A percentile compares a stretch with the other conserved stretches of the same genome.
Evolutionary conservation across 2,888 invertebrate genomes (phyloP).

Genomic region (Drosophila buzzatii): DNA sequence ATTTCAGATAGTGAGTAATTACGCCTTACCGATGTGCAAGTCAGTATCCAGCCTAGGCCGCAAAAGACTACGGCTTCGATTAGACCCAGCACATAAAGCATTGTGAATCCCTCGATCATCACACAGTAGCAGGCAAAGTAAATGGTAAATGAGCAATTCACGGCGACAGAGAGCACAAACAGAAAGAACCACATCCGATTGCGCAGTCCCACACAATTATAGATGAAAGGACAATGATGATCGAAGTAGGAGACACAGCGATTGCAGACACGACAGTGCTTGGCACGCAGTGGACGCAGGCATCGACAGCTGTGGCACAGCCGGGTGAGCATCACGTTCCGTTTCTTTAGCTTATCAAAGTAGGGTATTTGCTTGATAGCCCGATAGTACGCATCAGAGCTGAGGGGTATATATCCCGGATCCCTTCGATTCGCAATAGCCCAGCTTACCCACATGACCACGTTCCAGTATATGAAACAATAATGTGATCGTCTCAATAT

Average conservation of each 20-base stretch:
- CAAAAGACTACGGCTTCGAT: slow-evolving; percentile 94
- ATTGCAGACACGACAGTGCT: slow-evolving; percentile 96
- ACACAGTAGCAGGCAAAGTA: slow-evolving; percentile 95
- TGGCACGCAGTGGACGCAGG: slow-evolving; percentile 93
- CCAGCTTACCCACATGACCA: slow-evolving; percentile 97
- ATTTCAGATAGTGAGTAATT: not conserved
- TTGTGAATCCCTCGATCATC: slow-evolving; percentile 93
- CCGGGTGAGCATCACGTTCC: slow-evolving; percentile 92
- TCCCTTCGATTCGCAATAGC: slow-evolving; percentile 94
- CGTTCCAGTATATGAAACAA: slow-evolving; percentile 95
- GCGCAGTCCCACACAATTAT: slow-evolving; percentile 96
- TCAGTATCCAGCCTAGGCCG: slow-evolving; percentile 94
- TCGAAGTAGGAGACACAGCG: slow-evolving; percentile 95
- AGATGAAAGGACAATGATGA: slow-evolving; percentile 97
- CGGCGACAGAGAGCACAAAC: slow-evolving; percentile 94
- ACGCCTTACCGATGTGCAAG: slow-evolving; percentile 92
- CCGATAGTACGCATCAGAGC: slow-evolving; percentile 95
- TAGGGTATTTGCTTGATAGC: slow-evolving; percentile 97
- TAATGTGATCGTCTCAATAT: slow-evolving; percentile 94
- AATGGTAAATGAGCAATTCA: slow-evolving; percentile 94
- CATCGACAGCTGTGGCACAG: slow-evolving; percentile 96
- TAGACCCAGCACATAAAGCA: slow-evolving; percentile 93
- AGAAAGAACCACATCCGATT: slow-evolving; percentile 97
- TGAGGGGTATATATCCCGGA: slow-evolving; percentile 95
- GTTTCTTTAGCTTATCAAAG: slow-evolving; percentile 96